A percentile compares a stretch with the other conserved stretches of the same genome.
These are phyloP conservation scores for Ernsta delagoae DNA, from an alignment of 2,888 invertebrate species.

Conservation along the genomic window DNA sequence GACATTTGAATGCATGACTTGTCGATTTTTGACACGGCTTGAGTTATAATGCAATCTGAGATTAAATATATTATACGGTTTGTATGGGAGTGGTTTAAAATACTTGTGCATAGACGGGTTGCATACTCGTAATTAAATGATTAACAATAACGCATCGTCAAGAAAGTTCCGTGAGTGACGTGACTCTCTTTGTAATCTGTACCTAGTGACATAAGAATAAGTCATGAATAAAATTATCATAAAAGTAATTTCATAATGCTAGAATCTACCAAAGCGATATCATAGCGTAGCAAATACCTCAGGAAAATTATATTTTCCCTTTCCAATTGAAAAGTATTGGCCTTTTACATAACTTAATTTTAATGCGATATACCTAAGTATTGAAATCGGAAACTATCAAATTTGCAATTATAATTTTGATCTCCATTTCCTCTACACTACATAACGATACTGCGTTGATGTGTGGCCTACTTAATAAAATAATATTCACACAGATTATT, in stretches of 20 bases:
- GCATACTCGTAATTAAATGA: conserved; percentile 24
- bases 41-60: conserved; percentile 62
- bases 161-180: background rate
- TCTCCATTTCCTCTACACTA: conserved; percentile 67
- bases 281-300: too few relatives aligned
- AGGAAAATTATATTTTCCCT: background rate
- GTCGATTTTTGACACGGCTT: conserved; percentile 61
- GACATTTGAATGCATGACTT: conserved; percentile 74
- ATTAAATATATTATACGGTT: conserved; percentile 47
- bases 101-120: conserved; percentile 22
- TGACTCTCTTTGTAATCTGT: too few relatives aligned
- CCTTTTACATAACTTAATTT: conserved; percentile 6
- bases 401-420: conserved; percentile 66
- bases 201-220: too few relatives aligned
- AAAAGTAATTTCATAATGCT: too few relatives aligned
- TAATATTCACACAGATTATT: conserved; percentile 5
- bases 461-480: conserved; percentile 56
- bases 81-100: conserved; percentile 30
- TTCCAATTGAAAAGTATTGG: background rate
- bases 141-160: background rate
- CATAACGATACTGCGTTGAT: conserved; percentile 19
- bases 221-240: too few relatives aligned
- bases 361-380: background rate
- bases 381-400: conserved; percentile 54
- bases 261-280: too few relatives aligned